A percentile compares a stretch with the other conserved stretches of the same genome.
Conservation (phyloP, 2,797 vertebrate species). For the Notamacropus eugenii region DNA sequence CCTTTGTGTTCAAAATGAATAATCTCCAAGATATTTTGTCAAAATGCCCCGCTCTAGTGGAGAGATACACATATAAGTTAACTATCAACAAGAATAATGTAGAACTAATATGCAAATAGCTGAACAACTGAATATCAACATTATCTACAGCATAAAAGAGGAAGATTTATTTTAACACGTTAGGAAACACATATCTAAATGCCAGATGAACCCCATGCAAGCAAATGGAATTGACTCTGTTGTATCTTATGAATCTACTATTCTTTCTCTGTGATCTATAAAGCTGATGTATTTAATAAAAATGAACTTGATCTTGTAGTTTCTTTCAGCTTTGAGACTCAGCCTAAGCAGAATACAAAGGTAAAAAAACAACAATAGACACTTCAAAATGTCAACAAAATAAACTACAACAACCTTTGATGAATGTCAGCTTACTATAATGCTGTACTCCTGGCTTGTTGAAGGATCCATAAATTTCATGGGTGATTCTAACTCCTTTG, state of each 20-base stretch:
- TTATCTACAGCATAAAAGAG: neutral
- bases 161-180: conserved; percentile 13
- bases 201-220: conserved; percentile 1
- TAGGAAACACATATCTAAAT: neutral
- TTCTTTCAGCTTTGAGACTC: conserved; percentile 1
- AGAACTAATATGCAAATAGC: neutral
- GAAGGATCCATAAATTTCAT: neutral
- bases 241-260: neutral
- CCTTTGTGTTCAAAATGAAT: neutral
- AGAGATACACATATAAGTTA: neutral
- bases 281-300: neutral
- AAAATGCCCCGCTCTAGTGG: neutral
- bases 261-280: neutral
- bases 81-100: neutral
- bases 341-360: neutral
- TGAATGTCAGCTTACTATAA: neutral
- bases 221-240: neutral
- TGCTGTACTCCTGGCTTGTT: neutral
- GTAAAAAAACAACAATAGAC: neutral
- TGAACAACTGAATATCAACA: neutral
- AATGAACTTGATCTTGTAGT: neutral
- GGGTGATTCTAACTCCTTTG: neutral
- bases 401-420: conserved; percentile 12
- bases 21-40: neutral
- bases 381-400: conserved; percentile 28